phyloP scores from a whole-genome alignment of 2,113 vertebrate species.

The Psilopsiagon aurifrons region DNA sequence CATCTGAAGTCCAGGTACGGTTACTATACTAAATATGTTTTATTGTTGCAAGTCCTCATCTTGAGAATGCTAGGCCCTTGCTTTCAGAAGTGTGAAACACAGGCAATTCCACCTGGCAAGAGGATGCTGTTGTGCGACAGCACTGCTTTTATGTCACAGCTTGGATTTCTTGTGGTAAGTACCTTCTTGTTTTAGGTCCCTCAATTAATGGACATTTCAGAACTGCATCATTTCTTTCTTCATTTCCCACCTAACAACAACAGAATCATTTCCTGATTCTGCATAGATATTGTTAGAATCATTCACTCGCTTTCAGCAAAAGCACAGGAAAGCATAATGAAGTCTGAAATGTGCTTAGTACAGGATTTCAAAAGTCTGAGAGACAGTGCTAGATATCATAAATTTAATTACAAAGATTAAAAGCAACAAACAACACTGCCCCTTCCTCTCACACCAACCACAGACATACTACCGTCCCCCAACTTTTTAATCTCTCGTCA shows the following conservation, averaged over 20 bases:
- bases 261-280: neutral
- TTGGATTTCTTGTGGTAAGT: neutral
- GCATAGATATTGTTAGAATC: neutral
- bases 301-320: neutral
- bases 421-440: neutral
- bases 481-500: neutral
- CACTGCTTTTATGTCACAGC: neutral
- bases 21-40: neutral
- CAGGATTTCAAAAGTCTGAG: neutral
- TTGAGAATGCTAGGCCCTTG: neutral
- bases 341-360: neutral
- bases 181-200: neutral
- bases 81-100: neutral
- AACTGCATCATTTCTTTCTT: neutral
- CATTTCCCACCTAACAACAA: neutral
- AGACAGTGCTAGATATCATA: neutral
- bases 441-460: neutral
- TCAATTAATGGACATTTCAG: neutral
- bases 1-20: neutral
- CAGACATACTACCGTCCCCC: neutral
- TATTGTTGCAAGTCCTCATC: neutral
- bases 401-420: neutral
- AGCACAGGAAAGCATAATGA: neutral
- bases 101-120: neutral
- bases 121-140: neutral